Conservation (phyloP, 2,888 invertebrate species). For the Leptopilina drosophilae region DNA sequence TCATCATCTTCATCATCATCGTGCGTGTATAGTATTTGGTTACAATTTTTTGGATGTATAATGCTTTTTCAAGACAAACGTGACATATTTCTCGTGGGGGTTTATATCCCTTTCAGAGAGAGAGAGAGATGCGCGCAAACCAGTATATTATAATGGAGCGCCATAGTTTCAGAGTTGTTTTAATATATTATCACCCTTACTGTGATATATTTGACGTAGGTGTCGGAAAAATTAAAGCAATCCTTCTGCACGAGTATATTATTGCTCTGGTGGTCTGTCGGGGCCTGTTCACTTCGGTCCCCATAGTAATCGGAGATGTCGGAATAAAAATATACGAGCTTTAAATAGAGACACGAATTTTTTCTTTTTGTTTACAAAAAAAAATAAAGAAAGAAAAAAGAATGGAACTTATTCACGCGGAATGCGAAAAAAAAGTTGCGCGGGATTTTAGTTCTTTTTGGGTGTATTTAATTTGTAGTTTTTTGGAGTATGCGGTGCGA, state of each 20-base stretch:
- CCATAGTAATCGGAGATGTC: slow-evolving; percentile 73
- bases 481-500: too few species aligned
- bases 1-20: too few species aligned
- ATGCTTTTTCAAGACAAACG: not conserved
- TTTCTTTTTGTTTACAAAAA: slow-evolving; percentile 45
- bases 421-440: slow-evolving; percentile 20
- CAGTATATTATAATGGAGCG: not conserved
- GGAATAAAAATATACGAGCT: slow-evolving; percentile 75
- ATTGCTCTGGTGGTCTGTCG: slow-evolving; percentile 69
- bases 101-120: not conserved
- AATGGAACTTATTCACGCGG: not conserved
- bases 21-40: slow-evolving; percentile 10
- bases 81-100: slow-evolving; percentile 27
- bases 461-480: too few species aligned
- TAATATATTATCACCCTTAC: slow-evolving; percentile 70
- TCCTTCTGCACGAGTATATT: slow-evolving; percentile 63
- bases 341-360: slow-evolving; percentile 66
- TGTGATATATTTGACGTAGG: slow-evolving; percentile 73
- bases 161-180: slow-evolving; percentile 43
- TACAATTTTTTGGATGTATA: slow-evolving; percentile 31
- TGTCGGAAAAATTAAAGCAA: slow-evolving; percentile 76
- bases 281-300: slow-evolving; percentile 52
- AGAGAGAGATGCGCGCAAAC: not conserved
- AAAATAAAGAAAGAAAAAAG: too few species aligned
- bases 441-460: too few species aligned